A percentile compares a stretch with the other conserved stretches of the same genome.
These are phyloP conservation scores for Apis mellifera DNA, from an alignment of 1,140 invertebrate species.

Conservation along the genomic window DNA sequence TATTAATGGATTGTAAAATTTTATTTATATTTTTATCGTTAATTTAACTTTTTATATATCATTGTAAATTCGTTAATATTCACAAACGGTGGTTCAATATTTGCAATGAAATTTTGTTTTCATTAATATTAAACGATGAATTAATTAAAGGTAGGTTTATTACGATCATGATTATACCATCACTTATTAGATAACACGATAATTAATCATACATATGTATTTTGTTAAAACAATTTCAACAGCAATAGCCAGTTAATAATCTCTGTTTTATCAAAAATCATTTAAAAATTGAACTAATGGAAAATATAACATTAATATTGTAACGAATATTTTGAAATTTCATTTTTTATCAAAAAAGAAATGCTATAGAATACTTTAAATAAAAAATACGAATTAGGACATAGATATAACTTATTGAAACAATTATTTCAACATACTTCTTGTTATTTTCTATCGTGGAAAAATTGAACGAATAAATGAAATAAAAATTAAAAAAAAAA, in stretches of 20 bases:
- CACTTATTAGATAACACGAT: constrained; percentile 3
- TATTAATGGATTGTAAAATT: not conserved
- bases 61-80: constrained; percentile 11
- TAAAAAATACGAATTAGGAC: no score
- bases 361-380: no score
- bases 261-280: not conserved
- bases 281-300: not conserved
- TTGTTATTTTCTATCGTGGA: no score
- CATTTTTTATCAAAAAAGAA: no score
- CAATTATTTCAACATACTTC: no score
- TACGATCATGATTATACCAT: not conserved
- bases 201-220: not conserved
- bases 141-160: not conserved
- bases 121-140: constrained; percentile 23
- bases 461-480: no score
- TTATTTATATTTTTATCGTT: not conserved
- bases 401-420: no score
- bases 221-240: not conserved
- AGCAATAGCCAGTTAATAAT: not conserved
- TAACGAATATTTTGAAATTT: not conserved
- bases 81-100: not conserved
- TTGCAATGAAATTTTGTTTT: constrained; percentile 20
- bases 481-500: no score
- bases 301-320: not conserved
- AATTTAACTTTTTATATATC: not conserved